Evolutionary conservation across 2,113 vertebrate genomes (phyloP).

Genomic region (Halcyon senegalensis): DNA sequence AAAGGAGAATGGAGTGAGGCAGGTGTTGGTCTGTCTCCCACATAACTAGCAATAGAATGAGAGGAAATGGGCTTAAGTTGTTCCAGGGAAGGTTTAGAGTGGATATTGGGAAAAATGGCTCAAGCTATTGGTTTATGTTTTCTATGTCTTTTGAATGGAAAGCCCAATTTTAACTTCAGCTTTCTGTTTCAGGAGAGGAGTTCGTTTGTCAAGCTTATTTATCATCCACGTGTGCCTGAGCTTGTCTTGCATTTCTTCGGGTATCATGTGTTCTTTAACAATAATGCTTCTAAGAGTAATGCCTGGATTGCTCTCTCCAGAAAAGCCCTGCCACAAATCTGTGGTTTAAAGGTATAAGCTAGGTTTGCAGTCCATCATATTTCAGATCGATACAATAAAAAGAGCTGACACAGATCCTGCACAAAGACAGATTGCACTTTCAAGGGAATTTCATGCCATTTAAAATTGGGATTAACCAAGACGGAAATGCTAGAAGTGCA

Average conservation of each 20-base stretch:
- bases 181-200: not conserved
- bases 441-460: constrained; percentile 14
- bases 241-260: not conserved
- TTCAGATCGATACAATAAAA: not conserved
- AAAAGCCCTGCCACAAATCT: not conserved
- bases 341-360: not conserved
- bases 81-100: too few relatives aligned
- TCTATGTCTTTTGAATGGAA: not conserved
- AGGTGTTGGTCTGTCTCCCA: too few relatives aligned
- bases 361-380: not conserved
- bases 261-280: not conserved
- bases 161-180: not conserved
- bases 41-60: too few relatives aligned
- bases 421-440: not conserved
- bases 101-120: not conserved
- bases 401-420: not conserved
- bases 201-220: not conserved
- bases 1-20: too few relatives aligned
- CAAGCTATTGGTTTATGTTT: not conserved
- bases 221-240: not conserved
- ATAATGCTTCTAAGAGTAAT: not conserved
- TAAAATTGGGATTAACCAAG: constrained; percentile 46
- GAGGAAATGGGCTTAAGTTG: too few relatives aligned
- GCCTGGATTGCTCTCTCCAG: not conserved
- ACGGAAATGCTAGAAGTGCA: constrained; percentile 56